Evolutionary conservation across 1,140 invertebrate species (phyloP), one percentile per base, ranked within the genome.

Genomic region (Branchinecta lynchi): DNA sequence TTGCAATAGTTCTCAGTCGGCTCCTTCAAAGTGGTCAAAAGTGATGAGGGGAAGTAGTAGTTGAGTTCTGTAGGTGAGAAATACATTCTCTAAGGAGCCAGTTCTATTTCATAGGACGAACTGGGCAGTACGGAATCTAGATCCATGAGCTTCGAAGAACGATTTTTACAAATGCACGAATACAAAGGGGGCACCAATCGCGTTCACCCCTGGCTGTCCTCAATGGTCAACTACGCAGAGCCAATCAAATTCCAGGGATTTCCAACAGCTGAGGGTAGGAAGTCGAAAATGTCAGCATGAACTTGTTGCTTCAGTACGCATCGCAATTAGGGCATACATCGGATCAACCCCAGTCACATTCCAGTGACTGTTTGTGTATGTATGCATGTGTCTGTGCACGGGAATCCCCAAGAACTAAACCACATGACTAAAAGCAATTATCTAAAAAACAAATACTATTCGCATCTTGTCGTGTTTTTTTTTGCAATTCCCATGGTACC

Each of bases 171-270:
- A 66, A 45, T 70, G 70, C 67, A 70, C 68, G 68, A 86, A 73
- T 98, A 99, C 80, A 96, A 91, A 0, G 93, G 94, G 65, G 97
- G 95, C 69, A 99, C 97, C 12, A 96, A 93, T 66, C 97, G 85
- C 75, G 84, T 86, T 69, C 85, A 86, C 76, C 85, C 86, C 12
- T 81, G 80, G 69, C 78, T 86, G 8, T 86, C 84, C 6, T 81
- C 82, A 32, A 75, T 86, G 73, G 81, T 86, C 73, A 87, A 87
- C 77, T 86, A 86, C 77, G 83, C 84, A 68, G 84, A 87, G 75
- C 85, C 86, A 7, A 82, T 87, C 74, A 87, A 87, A 76, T 86
- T 86, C 77, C 83, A 83, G 72, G 84, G 85, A 66, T 86, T 86
- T 77, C 84, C 86, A 74, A 77, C 84, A 44, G 83, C 85, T 12